Base-by-base conservation (phyloP, 1,140 invertebrate species). In the Mya arenaria region DNA sequence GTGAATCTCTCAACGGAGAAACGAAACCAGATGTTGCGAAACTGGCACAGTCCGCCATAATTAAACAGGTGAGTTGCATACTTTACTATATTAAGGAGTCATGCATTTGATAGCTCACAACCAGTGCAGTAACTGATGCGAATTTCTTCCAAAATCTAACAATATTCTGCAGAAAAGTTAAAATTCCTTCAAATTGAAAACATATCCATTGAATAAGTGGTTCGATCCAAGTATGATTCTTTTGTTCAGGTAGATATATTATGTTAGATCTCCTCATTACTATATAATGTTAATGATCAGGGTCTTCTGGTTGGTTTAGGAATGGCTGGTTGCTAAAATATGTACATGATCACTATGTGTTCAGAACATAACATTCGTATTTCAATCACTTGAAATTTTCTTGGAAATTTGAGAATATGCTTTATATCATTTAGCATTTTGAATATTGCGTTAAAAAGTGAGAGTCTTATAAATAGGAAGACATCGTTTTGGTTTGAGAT, bases 1-100 rank as follows among this genome's bases (percentile, higher is more conserved):
- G 86, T 0, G 91, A 91, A 68, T 83, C 84, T 44, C 87, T 92
- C 30, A 91, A 92, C 71, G 91, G 91, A 10, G 90, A 92, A 65
- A 89, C 89, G 15, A 92, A 92, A 81, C 89, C 90, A 15, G 92
- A 92, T 72, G 85, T 88, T 1, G 87, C 89, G 10, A 92, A 92
- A 78, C 88, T 92, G 17, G 92, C 91, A 36, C 92, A 92, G 77
- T 86, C 88, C 2, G 92, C 92, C 82, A 92, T 92, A 77, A 92
- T 92, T 58, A 92, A 92, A 85, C 92, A 92, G 89, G 92, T 92
- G 84, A 79, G 88, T 79, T 28, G n/a, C n/a, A n/a, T n/a, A n/a
- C n/a, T n/a, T n/a, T n/a, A n/a, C n/a, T n/a, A n/a, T n/a, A n/a
- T n/a, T n/a, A n/a, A n/a, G n/a, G n/a, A n/a, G n/a, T n/a, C n/a